These are phyloP conservation scores for Drosophila cognata DNA, from an alignment of 2,888 invertebrate genomes.

Conservation along the genomic window DNA sequence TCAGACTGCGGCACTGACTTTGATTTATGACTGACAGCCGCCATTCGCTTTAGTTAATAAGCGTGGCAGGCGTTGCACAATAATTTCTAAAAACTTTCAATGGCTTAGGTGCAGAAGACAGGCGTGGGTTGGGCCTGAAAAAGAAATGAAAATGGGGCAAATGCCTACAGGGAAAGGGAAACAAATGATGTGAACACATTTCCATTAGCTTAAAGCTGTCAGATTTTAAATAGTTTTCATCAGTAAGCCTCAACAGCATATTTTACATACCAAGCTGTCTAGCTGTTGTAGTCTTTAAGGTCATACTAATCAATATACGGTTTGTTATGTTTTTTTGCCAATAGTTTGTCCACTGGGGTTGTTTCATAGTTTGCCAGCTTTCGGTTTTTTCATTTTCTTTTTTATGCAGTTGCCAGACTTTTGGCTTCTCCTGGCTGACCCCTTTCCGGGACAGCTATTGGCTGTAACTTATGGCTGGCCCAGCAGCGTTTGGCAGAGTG, in stretches of 20 bases:
- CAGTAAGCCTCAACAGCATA: neutral
- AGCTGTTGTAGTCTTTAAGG: conserved; percentile 6
- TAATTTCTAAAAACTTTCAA: conserved; percentile 27
- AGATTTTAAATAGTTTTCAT: neutral
- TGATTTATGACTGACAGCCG: conserved; percentile 63
- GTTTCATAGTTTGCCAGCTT: conserved; percentile 20
- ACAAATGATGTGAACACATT: neutral
- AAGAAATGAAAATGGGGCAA: neutral
- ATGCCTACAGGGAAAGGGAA: neutral
- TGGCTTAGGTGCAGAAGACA: neutral
- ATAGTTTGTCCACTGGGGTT: conserved; percentile 9
- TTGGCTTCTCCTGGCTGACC: conserved; percentile 37
- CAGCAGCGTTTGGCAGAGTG: conserved; percentile 79
- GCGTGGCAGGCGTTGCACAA: conserved; percentile 59
- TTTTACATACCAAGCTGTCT: conserved; percentile 1
- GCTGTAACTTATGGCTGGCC: conserved; percentile 66
- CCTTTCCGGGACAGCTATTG: conserved; percentile 60
- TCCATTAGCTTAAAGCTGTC: neutral
- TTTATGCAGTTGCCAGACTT: conserved; percentile 39
- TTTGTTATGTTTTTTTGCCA: conserved; percentile 18
- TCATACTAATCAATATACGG: conserved; percentile 21
- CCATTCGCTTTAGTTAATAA: conserved; percentile 72
- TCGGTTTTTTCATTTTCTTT: conserved; percentile 21
- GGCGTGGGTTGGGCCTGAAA: conserved; percentile 4
- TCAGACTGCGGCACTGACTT: conserved; percentile 30